Base-by-base conservation (phyloP, 1,140 invertebrate species). In the Calephelis nemesis region DNA sequence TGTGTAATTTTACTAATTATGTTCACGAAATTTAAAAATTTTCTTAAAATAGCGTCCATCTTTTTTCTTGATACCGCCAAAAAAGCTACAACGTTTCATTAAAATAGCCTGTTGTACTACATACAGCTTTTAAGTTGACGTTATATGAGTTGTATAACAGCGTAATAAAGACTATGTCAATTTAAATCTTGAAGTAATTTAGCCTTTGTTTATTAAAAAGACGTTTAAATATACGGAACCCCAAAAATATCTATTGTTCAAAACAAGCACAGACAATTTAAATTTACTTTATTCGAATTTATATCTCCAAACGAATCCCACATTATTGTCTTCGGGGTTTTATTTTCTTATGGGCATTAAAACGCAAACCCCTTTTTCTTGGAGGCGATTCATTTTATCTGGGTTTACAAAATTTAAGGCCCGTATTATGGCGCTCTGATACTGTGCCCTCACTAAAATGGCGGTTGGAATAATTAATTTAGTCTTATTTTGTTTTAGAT, bases 271-370 rank as follows among this genome's bases (percentile, higher is more conserved):
- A 12, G 30, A 60, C 54, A 60, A 15, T 60, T 71, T 30, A 69
- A 79, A 70, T 78, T 76, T 82, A 90, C 90, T 89, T 90, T 91
- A 90, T 91, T 87, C 73, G 71, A 78, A 90, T 91, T 91, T 91
- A 91, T 91, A 91, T 88, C 87, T 86, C 71, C 72, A 79, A 80
- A 75, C 76, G 84, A 89, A 90, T 91, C 87, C 89, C 82, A 87
- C 88, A 84, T 91, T 91, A 91, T 91, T 90, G 89, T 91, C 89
- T 85, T 76, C 78, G 76, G 70, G 83, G 84, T 90, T 91, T 89
- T 89, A 91, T 91, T 91, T 86, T 85, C 75, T 83, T 87, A 91
- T 90, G 84, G 87, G 89, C 83, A 89, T 91, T 91, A 90, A 91
- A 90, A 90, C 74, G 47, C 77, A 91, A 87, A 90, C 87, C 88